Base-by-base conservation (phyloP, 2,113 vertebrate species). In the Tichodroma muraria region DNA sequence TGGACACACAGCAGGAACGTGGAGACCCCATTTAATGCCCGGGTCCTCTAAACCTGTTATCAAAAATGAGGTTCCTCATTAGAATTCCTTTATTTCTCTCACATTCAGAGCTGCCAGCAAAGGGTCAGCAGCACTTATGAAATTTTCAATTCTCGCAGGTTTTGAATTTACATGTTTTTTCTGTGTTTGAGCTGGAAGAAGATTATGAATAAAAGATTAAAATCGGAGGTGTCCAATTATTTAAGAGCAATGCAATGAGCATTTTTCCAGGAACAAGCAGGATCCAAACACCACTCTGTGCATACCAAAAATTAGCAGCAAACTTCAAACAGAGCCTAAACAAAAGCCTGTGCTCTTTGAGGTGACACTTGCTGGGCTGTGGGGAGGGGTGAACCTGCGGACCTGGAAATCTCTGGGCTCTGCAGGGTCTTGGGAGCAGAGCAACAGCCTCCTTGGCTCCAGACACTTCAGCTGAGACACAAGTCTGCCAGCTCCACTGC, bases 181-280 rank as follows among this genome's bases (percentile, higher is more conserved):
- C 84, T 42, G 40, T 87, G 75, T 87, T 96, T 85, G 96, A 94
- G 89, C 75, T 96, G 87, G 70, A 91, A 90, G 92, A 93, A 94
- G 96, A 96, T 95, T 60, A 98, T 98, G 98, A 98, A 98, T 98
- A 98, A 98, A 98, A 98, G 97, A 98, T 98, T 96, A 96, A 95
- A 93, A 93, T 27, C 56, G 68, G 78, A 94, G 90, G 94, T 94
- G 87, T 96, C 95, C 91, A 56, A 77, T 96, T 92, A 94, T 96
- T 98, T 97, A 95, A 87, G 95, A 96, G 91, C 80, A 80, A 96
- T 71, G 93, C 96, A 94, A 89, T 3, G 28, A 97, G 93, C 89
- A 66, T 96, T 96, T 92, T 95, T 96, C 94, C 6, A 6, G 72
- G 88, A 97, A 94, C 28, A 33, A 95, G 92, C 24, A 59, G 1